A percentile compares a stretch with the other conserved stretches of the same genome.
Conservation (phyloP, 2,888 invertebrate species). For the Ischnus inquisitorius region DNA sequence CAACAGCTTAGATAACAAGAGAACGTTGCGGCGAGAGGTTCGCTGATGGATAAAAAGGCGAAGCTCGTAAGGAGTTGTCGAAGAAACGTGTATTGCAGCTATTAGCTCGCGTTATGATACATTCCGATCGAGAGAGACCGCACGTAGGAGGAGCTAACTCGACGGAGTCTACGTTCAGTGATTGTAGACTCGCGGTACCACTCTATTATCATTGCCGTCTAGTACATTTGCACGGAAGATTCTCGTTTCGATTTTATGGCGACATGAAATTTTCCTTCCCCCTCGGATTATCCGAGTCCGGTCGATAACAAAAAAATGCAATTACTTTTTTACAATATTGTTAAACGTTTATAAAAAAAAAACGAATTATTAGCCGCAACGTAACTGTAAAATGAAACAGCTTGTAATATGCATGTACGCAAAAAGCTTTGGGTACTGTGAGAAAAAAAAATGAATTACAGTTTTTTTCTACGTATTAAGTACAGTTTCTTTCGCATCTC, state of each 20-base stretch:
- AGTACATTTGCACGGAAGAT: slow-evolving; percentile 28
- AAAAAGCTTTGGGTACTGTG: too few relatives aligned
- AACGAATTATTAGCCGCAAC: too few relatives aligned
- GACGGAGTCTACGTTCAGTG: slow-evolving; percentile 2
- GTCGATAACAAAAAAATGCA: neutral
- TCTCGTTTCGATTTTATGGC: slow-evolving; percentile 25
- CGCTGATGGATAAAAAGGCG: neutral
- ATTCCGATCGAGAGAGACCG: slow-evolving; percentile 18
- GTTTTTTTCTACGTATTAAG: too few relatives aligned
- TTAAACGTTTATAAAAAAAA: too few relatives aligned
- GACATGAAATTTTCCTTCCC: neutral
- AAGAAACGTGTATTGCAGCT: slow-evolving; percentile 14
- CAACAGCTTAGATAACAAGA: neutral
- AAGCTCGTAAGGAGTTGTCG: neutral
- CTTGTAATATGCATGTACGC: too few relatives aligned
- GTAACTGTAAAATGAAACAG: too few relatives aligned
- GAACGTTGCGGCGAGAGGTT: neutral
- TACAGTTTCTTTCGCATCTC: too few relatives aligned
- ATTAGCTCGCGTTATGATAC: neutral
- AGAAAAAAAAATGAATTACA: too few relatives aligned
- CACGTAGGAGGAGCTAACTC: neutral
- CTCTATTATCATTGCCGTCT: slow-evolving; percentile 2
- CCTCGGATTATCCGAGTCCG: neutral
- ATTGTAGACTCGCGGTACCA: neutral
- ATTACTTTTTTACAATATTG: too few relatives aligned